Conservation (phyloP, 2,113 vertebrate species). For the Tragulus kanchil region DNA sequence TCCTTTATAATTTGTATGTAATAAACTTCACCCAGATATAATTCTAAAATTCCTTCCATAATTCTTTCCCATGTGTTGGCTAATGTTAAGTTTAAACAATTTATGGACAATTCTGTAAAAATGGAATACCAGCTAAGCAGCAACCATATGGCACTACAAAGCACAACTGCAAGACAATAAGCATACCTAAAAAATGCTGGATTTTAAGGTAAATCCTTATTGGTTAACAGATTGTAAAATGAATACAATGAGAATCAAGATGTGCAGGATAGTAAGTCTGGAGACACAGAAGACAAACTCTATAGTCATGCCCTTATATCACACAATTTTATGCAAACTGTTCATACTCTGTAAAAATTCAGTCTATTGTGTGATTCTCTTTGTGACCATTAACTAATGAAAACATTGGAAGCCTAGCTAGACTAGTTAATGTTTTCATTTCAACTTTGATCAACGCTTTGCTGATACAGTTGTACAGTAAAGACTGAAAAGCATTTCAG, state of each 20-base stretch:
- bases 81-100: slow-evolving; percentile 50
- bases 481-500: slow-evolving; percentile 60
- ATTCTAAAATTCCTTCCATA: slow-evolving; percentile 49
- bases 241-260: slow-evolving; percentile 49
- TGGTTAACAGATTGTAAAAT: slow-evolving; percentile 29
- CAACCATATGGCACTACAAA: slow-evolving; percentile 51
- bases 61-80: slow-evolving; percentile 45
- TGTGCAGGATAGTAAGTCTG: neutral
- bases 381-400: slow-evolving; percentile 53
- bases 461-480: slow-evolving; percentile 49
- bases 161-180: slow-evolving; percentile 35
- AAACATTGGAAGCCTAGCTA: slow-evolving; percentile 50
- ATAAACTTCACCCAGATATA: slow-evolving; percentile 52
- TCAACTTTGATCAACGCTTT: slow-evolving; percentile 56
- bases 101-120: no score
- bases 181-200: slow-evolving; percentile 62
- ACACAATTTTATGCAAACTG: slow-evolving; percentile 41
- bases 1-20: slow-evolving; percentile 41
- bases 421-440: slow-evolving; percentile 40
- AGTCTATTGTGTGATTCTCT: slow-evolving; percentile 1
- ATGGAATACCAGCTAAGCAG: slow-evolving; percentile 45
- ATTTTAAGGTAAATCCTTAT: slow-evolving; percentile 61
- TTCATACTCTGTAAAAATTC: neutral
- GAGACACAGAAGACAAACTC: slow-evolving; percentile 4
- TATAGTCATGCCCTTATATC: neutral